Evolutionary conservation across 2,797 vertebrate species (phyloP), one percentile per base, ranked within the genome.

Genomic region (Lepilemur ruficaudatus): DNA sequence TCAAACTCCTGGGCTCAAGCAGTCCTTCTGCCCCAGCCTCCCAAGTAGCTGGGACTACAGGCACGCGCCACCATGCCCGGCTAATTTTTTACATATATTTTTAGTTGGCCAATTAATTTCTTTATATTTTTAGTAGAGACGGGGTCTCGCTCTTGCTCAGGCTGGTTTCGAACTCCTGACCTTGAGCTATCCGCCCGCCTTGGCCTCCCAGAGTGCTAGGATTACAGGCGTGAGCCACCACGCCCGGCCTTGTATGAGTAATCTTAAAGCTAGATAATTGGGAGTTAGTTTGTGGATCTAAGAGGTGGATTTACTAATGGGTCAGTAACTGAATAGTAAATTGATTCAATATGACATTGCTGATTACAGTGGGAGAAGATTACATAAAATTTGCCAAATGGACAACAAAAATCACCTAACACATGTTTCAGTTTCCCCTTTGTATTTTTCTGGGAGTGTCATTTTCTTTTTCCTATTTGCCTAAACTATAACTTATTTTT

Each of bases 371-470:
- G 17, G 48, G 38, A 70, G 28, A 52, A 70, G 20, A 59, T 52
- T 72, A 65, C 4, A 72, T 61, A 89, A 61, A 75, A 46, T 89
- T 86, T 65, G 75, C 57, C 30, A 88, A 70, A 78, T 59, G 30
- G 67, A 78, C 23, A 48, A 88, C 22, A 92, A 75, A 93, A 69
- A 67, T 80, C 59, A 96, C 57, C 22, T 20, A 72, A 88, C 22
- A 70, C 48, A 76, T 88, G 82, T 94, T 86, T 94, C 30, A 70
- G n/a, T 38, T 80, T 73, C 59, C 87, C 65, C 30, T 87, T 89
- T 78, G 72, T 50, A 67, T 81, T 82, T 89, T 90, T 82, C 65
- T 79, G 38, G 22, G 14, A 65, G 23, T 9, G 12, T 7, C 11
- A 43, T 57, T 88, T 95, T 28, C 15, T 57, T 86, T 76, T 75